Conservation (phyloP, 2,113 vertebrate genomes). For the Rhinoderma darwinii region DNA sequence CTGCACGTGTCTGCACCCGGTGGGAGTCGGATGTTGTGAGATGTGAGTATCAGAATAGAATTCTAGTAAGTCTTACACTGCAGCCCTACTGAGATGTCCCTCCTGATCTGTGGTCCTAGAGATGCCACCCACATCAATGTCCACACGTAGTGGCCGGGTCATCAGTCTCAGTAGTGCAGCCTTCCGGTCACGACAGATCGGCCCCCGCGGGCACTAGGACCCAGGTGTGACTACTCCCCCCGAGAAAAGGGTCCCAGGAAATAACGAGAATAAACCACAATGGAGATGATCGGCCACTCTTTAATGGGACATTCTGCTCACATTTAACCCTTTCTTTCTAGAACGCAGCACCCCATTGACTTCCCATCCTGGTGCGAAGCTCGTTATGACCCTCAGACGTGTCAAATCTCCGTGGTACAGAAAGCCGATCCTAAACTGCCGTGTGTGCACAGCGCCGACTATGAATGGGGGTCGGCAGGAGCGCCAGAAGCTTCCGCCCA, state of each 20-base stretch:
- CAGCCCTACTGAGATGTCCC: no score
- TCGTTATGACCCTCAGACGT: conserved; percentile 81
- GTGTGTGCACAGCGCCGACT: conserved; percentile 74
- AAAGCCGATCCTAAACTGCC: conserved; percentile 81
- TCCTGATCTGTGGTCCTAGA: no score
- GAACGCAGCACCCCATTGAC: conserved; percentile 89
- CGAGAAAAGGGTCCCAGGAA: no score
- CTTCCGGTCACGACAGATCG: no score
- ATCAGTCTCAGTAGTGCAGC: no score
- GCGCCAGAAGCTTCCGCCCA: conserved; percentile 60
- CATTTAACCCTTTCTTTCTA: conserved; percentile 67
- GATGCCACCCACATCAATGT: no score
- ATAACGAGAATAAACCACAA: no score
- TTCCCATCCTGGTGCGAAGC: conserved; percentile 89
- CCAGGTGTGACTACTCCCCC: no score
- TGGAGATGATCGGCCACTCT: no score
- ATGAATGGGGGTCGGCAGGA: conserved; percentile 72
- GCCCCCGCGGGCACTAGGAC: no score
- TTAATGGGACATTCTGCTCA: no score
- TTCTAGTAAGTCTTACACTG: neutral
- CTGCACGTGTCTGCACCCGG: conserved; percentile 91
- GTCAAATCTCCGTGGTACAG: conserved; percentile 86
- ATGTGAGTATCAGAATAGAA: conserved; percentile 86
- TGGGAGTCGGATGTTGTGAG: conserved; percentile 93
- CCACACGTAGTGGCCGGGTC: no score